phyloP scores from a whole-genome alignment of 2,888 invertebrate species.

The Hymenopus coronatus region DNA sequence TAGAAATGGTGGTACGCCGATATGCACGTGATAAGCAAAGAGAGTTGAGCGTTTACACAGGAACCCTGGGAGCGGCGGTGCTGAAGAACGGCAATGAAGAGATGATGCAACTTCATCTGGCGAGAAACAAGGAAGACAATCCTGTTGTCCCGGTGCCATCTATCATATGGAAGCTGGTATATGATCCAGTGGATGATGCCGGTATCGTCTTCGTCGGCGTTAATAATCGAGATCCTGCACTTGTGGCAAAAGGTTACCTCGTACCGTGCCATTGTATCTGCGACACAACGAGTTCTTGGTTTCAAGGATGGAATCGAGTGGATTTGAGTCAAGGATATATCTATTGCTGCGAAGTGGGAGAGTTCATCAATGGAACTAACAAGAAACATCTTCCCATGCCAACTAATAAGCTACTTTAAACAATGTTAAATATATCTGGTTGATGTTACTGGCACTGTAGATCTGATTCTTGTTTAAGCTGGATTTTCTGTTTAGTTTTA shows the following conservation, averaged over 20 bases:
- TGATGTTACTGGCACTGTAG: no score
- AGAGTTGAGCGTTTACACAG: constrained; percentile 51
- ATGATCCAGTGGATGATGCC: constrained; percentile 50
- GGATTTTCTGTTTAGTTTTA: no score
- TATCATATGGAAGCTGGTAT: constrained; percentile 58
- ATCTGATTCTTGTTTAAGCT: no score
- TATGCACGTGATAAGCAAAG: constrained; percentile 43
- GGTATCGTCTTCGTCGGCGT: constrained; percentile 60
- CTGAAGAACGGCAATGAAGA: constrained; percentile 43
- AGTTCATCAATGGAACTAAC: background rate
- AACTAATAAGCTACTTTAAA: background rate
- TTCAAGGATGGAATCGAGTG: background rate
- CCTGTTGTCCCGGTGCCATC: constrained; percentile 54
- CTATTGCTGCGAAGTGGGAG: background rate
- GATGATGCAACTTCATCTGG: constrained; percentile 34
- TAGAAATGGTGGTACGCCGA: constrained; percentile 51
- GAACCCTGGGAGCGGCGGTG: constrained; percentile 57
- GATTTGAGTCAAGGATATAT: background rate
- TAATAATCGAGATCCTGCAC: constrained; percentile 49
- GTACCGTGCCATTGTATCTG: background rate
- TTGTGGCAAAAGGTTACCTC: background rate
- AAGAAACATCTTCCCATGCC: background rate
- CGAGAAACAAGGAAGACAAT: constrained; percentile 44
- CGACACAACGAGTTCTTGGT: background rate
- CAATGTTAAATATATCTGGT: no score